Base-by-base conservation (phyloP, 1,140 invertebrate species). In the Ephestia elutella region DNA sequence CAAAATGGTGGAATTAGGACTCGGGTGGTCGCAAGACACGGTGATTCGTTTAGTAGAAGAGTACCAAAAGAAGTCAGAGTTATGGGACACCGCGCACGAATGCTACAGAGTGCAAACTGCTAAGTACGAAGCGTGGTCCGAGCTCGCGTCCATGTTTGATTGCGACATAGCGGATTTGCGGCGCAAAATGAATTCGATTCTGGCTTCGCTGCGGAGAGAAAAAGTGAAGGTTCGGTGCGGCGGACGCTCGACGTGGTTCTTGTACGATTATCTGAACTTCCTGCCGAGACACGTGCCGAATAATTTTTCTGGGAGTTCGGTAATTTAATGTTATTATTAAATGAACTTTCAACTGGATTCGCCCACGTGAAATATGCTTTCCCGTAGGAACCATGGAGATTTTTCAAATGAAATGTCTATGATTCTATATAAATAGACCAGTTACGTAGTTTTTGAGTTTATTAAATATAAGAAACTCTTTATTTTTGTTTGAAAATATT, bases 101-200 rank as follows among this genome's bases (percentile, higher is more conserved):
- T 10, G 74, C 38, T 82, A 75, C 59, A 25, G 80, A 3, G 73
- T 75, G 0, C 76, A 80, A 17, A 71, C 73, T 0, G 70, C 75
- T 2, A 86, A 84, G 28, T 82, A 84, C 54, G 82, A 82, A 9
- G 81, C 86, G 0, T 88, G 76, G 80, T 63, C 63, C 5, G 69
- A 78, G 2, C n/a, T 88, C 8, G 83, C 83, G 13, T 59, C 62
- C 8, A 30, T 59, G 0, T 86, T 84, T 62, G 68, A 82, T 2
- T 86, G 82, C 50, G 80, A 86, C 9, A 72, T 86, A 3, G 56
- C 65, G 0, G 80, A 86, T 50, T 38, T 88, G 56, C 55, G 72
- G 15, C 86, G 81, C 73, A 88, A 88, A 35, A 59, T 88, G 50
- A 84, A 84, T 60, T 86, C 83, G 1, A 66, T 88, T 3, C 80